phyloP scores from a whole-genome alignment of 1,140 invertebrate species.

The Calephelis virginiensis region DNA sequence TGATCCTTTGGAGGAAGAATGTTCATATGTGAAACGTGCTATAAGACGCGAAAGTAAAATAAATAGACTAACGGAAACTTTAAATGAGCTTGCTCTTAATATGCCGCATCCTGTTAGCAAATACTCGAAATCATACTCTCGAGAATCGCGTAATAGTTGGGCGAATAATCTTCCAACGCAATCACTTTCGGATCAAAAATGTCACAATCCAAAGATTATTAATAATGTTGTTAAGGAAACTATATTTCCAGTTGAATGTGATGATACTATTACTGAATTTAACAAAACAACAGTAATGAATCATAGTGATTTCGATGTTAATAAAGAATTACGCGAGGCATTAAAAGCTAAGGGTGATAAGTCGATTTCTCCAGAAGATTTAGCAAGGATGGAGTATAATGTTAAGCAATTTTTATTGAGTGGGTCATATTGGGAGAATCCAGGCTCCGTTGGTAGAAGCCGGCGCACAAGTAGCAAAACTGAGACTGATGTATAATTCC shows the following conservation, averaged over 20 bases:
- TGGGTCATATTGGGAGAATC: slow-evolving; percentile 79
- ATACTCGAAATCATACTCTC: slow-evolving; percentile 56
- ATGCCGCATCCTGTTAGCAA: slow-evolving; percentile 73
- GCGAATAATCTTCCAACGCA: slow-evolving; percentile 43
- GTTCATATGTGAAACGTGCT: slow-evolving; percentile 47
- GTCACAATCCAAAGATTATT: slow-evolving; percentile 36
- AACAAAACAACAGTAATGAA: slow-evolving; percentile 32
- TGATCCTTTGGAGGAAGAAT: slow-evolving; percentile 65
- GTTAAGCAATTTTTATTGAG: slow-evolving; percentile 81
- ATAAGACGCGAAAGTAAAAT: slow-evolving; percentile 58
- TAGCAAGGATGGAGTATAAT: slow-evolving; percentile 82
- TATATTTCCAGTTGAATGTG: slow-evolving; percentile 63
- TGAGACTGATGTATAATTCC: slow-evolving; percentile 78
- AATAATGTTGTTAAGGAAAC: slow-evolving; percentile 63
- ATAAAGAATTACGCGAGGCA: slow-evolving; percentile 48
- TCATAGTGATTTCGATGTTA: slow-evolving; percentile 37
- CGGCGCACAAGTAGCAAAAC: slow-evolving; percentile 77
- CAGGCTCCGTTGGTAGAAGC: slow-evolving; percentile 45
- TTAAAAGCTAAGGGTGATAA: slow-evolving; percentile 53
- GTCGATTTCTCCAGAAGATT: slow-evolving; percentile 70
- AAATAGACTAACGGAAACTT: slow-evolving; percentile 60
- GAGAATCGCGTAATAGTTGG: slow-evolving; percentile 55
- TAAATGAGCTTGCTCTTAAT: slow-evolving; percentile 64
- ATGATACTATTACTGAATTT: slow-evolving; percentile 56
- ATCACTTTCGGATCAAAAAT: slow-evolving; percentile 36